Evolutionary conservation across 2,113 vertebrate species (phyloP).

Genomic region (Ginglymostoma cirratum): DNA sequence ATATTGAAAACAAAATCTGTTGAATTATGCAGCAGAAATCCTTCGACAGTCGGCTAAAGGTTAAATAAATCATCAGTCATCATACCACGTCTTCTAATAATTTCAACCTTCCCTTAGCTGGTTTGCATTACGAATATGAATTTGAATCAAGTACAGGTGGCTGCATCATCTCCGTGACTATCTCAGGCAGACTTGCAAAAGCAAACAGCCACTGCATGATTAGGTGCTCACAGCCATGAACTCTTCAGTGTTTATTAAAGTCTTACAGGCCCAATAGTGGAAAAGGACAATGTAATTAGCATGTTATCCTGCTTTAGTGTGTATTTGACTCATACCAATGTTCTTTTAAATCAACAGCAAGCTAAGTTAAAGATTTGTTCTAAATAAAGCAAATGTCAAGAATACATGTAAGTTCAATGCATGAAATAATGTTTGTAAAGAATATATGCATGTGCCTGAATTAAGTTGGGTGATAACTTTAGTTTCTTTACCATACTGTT

Average conservation of each 20-base stretch:
- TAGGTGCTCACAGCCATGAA: background rate
- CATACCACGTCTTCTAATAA: background rate
- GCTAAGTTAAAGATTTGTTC: background rate
- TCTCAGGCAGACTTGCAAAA: background rate
- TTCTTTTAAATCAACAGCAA: background rate
- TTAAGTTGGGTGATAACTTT: background rate
- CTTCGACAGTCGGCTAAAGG: background rate
- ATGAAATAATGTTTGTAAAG: background rate
- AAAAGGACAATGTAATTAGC: background rate
- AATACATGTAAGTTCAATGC: background rate
- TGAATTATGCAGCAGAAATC: background rate
- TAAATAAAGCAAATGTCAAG: background rate
- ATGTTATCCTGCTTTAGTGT: background rate
- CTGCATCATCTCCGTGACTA: background rate
- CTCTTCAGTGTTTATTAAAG: background rate
- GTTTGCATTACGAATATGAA: background rate
- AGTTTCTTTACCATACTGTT: background rate
- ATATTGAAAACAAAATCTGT: background rate
- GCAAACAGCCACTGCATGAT: background rate
- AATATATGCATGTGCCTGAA: background rate
- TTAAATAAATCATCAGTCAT: background rate
- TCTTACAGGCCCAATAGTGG: background rate
- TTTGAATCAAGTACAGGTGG: background rate
- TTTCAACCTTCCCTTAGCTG: background rate
- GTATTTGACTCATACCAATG: background rate